Percentiles rank a stretch among this genome's conserved stretches.
Evolutionary conservation across 53 echinoderm and acorn worm genomes (phyloP).

Genomic region (Astropecten irregularis): DNA sequence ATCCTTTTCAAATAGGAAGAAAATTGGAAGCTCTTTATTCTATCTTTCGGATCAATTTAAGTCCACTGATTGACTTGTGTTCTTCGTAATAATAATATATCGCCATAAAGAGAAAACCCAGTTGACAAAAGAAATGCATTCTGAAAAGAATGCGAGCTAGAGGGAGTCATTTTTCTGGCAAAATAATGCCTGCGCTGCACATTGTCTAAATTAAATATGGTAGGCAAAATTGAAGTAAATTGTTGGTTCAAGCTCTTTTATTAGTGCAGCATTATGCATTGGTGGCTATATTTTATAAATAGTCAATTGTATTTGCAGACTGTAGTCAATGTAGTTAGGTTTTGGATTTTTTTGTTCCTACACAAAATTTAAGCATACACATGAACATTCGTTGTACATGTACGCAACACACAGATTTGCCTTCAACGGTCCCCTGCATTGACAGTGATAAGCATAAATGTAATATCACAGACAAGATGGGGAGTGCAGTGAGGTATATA

Average conservation of each 20-base stretch:
- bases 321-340: slow-evolving; percentile 27
- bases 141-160: no score
- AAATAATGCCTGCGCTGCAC: no score
- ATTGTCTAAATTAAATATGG: no score
- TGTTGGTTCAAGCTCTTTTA: not conserved
- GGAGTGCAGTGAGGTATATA: not conserved
- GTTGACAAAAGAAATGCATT: not conserved
- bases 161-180: no score
- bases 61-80: no score
- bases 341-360: slow-evolving; percentile 10
- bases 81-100: no score
- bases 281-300: not conserved
- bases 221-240: slow-evolving; percentile 1
- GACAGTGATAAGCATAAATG: slow-evolving; percentile 58
- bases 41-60: no score
- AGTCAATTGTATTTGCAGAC: slow-evolving; percentile 44
- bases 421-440: slow-evolving; percentile 10
- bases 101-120: no score
- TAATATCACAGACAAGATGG: not conserved
- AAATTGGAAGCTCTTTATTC: no score
- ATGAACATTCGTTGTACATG: not conserved
- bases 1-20: no score
- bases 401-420: not conserved
- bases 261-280: slow-evolving; percentile 12
- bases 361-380: not conserved